phyloP scores from a whole-genome alignment of 2,797 vertebrate species.

The Typhlichthys eigenmanni region DNA sequence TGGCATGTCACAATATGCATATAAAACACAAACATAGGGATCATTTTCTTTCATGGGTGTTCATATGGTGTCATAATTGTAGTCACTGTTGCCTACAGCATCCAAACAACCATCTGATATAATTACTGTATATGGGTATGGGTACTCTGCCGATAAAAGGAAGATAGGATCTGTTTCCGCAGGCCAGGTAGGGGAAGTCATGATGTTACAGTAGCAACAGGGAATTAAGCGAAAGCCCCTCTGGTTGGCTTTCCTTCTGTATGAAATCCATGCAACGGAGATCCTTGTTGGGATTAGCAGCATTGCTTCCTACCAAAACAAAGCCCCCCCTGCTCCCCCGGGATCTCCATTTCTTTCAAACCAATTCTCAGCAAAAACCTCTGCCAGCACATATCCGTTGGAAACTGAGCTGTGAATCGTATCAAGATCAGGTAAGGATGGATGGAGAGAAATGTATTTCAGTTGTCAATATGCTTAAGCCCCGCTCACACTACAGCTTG shows the following conservation, averaged over 20 bases:
- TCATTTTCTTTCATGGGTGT: constrained; percentile 27
- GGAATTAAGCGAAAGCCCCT: constrained; percentile 61
- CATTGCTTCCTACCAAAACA: constrained; percentile 63
- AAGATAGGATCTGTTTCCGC: constrained; percentile 65
- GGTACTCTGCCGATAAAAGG: constrained; percentile 40
- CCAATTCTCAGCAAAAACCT: constrained; percentile 42
- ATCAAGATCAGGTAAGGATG: constrained; percentile 56
- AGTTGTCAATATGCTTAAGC: constrained; percentile 18
- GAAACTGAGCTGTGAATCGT: constrained; percentile 64
- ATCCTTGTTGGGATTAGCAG: constrained; percentile 62
- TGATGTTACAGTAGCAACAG: constrained; percentile 53
- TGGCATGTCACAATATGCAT: constrained; percentile 6
- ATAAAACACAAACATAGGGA: background rate
- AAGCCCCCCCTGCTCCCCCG: constrained; percentile 30
- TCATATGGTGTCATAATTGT: constrained; percentile 60
- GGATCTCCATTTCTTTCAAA: constrained; percentile 51
- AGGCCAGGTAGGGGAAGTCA: constrained; percentile 47
- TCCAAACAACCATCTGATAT: constrained; percentile 42
- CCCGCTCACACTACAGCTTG: background rate
- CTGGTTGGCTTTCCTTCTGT: constrained; percentile 66
- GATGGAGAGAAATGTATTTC: constrained; percentile 37
- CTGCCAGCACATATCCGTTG: constrained; percentile 50
- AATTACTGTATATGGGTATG: constrained; percentile 64
- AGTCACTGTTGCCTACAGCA: constrained; percentile 46
- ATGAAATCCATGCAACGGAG: constrained; percentile 55